These are phyloP conservation scores for Spondyliosoma cantharus DNA, from an alignment of 2,797 vertebrate species.

Conservation along the genomic window DNA sequence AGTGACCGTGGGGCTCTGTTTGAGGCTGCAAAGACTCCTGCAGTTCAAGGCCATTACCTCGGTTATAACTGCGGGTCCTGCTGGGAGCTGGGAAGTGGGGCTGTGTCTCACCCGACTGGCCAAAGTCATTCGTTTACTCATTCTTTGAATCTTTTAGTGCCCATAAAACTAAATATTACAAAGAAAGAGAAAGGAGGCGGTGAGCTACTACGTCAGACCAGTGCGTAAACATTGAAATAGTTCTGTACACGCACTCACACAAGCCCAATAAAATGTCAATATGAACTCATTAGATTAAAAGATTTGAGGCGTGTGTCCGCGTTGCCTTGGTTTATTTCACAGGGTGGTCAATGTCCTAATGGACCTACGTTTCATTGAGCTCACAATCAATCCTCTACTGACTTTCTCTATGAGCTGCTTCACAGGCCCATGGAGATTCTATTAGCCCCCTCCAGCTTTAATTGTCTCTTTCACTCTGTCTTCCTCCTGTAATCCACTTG, in stretches of 20 bases:
- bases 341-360: constrained; percentile 46
- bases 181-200: background rate
- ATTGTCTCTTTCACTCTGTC: constrained; percentile 20
- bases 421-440: constrained; percentile 22
- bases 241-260: background rate
- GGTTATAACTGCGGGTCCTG: constrained; percentile 60
- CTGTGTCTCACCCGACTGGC: constrained; percentile 42
- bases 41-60: constrained; percentile 71
- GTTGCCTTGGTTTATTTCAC: constrained; percentile 34
- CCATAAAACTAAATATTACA: constrained; percentile 25
- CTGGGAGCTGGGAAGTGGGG: constrained; percentile 54
- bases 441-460: constrained; percentile 12
- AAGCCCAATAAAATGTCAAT: constrained; percentile 18
- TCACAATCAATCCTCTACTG: constrained; percentile 31
- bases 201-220: background rate
- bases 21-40: constrained; percentile 45
- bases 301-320: constrained; percentile 11
- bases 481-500: constrained; percentile 22
- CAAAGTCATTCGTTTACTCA: constrained; percentile 45
- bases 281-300: constrained; percentile 38
- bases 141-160: constrained; percentile 48
- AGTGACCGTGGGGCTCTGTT: constrained; percentile 60
- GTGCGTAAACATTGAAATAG: background rate
- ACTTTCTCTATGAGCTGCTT: constrained; percentile 22
- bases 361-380: constrained; percentile 31